Evolutionary conservation across 2,888 invertebrate genomes (phyloP).

Genomic region (Caenorhabditis sp.): DNA sequence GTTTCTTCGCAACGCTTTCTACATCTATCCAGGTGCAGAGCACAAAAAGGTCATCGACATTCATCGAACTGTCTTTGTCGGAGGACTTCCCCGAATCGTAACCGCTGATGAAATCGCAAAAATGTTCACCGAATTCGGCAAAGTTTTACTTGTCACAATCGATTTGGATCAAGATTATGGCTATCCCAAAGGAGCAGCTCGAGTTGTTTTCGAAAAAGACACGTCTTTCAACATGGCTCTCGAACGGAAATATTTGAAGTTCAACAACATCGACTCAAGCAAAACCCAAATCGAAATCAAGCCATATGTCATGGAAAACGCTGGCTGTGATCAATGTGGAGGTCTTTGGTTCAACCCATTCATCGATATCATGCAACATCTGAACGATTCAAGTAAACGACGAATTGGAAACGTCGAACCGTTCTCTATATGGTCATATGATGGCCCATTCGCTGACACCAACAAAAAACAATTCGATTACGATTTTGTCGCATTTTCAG

Average conservation of each 20-base stretch:
- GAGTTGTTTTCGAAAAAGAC: constrained; percentile 29
- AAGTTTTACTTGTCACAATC: constrained; percentile 34
- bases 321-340: constrained; percentile 40
- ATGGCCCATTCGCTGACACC: constrained; percentile 5
- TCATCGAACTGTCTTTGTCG: constrained; percentile 42
- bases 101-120: constrained; percentile 29
- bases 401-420: neutral
- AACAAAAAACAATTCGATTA: neutral
- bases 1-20: constrained; percentile 31
- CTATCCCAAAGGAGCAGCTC: constrained; percentile 42
- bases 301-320: constrained; percentile 41
- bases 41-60: constrained; percentile 16
- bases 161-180: constrained; percentile 42
- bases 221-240: constrained; percentile 19
- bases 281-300: constrained; percentile 43
- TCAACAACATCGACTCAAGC: constrained; percentile 35
- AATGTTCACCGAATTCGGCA: constrained; percentile 29
- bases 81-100: constrained; percentile 40
- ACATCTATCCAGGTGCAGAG: constrained; percentile 5
- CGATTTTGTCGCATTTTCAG: neutral
- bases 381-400: constrained; percentile 4
- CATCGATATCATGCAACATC: constrained; percentile 16
- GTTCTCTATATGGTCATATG: constrained; percentile 7
- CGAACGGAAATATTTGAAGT: constrained; percentile 20
- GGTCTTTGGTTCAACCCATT: constrained; percentile 44